These are phyloP conservation scores for Hirundichthys speculiger DNA, from an alignment of 2,113 vertebrate genomes.

Conservation along the genomic window DNA sequence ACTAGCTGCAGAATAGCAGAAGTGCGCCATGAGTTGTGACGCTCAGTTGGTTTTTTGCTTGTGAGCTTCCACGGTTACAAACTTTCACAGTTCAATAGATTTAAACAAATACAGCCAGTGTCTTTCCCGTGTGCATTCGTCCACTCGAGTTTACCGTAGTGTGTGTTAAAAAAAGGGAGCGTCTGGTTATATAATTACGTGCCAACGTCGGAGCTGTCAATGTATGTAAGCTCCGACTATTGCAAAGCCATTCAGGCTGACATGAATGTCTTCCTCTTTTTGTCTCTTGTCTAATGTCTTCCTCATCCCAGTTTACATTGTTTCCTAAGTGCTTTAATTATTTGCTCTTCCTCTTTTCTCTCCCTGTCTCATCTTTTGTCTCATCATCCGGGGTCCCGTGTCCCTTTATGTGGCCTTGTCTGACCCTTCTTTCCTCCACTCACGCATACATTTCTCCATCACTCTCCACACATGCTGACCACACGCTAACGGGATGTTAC, in stretches of 20 bases:
- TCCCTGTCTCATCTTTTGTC: slow-evolving; percentile 54
- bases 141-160: slow-evolving; percentile 14
- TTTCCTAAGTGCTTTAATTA: slow-evolving; percentile 58
- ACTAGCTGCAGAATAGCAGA: slow-evolving; percentile 39
- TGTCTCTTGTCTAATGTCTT: slow-evolving; percentile 28
- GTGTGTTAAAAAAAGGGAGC: slow-evolving; percentile 1
- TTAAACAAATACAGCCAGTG: slow-evolving; percentile 11
- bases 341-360: slow-evolving; percentile 49
- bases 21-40: slow-evolving; percentile 17
- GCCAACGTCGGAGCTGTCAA: slow-evolving; percentile 37
- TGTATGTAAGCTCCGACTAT: neutral
- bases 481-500: slow-evolving; percentile 40
- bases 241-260: slow-evolving; percentile 44
- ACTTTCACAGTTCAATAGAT: slow-evolving; percentile 21
- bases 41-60: slow-evolving; percentile 30
- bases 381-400: slow-evolving; percentile 46
- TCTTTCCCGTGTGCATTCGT: slow-evolving; percentile 3
- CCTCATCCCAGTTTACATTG: slow-evolving; percentile 19
- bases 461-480: slow-evolving; percentile 16
- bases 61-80: slow-evolving; percentile 18
- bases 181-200: slow-evolving; percentile 17
- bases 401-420: slow-evolving; percentile 45
- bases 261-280: slow-evolving; percentile 71
- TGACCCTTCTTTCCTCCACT: slow-evolving; percentile 50
- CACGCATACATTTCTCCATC: slow-evolving; percentile 20